phyloP scores from a whole-genome alignment of 2,888 invertebrate species.

The Zygogramma bicolorata region DNA sequence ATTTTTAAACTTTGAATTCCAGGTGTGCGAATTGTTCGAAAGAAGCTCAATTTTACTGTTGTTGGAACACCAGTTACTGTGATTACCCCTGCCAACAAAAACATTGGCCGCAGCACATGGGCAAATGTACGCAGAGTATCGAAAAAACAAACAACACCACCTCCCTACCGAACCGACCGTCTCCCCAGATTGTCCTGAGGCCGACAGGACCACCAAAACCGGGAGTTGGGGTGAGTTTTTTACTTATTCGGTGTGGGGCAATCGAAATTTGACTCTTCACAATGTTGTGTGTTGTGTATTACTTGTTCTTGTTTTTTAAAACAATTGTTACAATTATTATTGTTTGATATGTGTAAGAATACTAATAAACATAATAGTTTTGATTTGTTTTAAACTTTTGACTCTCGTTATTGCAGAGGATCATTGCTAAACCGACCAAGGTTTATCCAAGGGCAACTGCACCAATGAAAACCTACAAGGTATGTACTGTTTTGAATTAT shows the following conservation, averaged over 20 bases:
- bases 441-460: slow-evolving; percentile 52
- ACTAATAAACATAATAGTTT: neutral
- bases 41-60: slow-evolving; percentile 93
- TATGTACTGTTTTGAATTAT: slow-evolving; percentile 29
- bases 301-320: neutral
- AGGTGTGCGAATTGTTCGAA: slow-evolving; percentile 88
- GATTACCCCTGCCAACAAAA: slow-evolving; percentile 88
- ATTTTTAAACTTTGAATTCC: slow-evolving; percentile 41
- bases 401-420: slow-evolving; percentile 52
- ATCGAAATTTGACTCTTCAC: slow-evolving; percentile 5
- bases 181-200: slow-evolving; percentile 51
- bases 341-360: neutral
- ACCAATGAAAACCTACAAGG: slow-evolving; percentile 48
- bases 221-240: slow-evolving; percentile 54
- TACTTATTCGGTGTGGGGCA: slow-evolving; percentile 34
- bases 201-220: slow-evolving; percentile 51
- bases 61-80: slow-evolving; percentile 97
- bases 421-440: slow-evolving; percentile 58
- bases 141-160: slow-evolving; percentile 40
- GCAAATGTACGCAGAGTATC: slow-evolving; percentile 69
- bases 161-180: slow-evolving; percentile 34
- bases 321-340: slow-evolving; percentile 12
- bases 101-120: slow-evolving; percentile 86
- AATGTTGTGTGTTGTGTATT: slow-evolving; percentile 6
- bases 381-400: slow-evolving; percentile 2